Conservation (phyloP, 2,888 invertebrate genomes). For the Scelioninae gen. 2 region DNA sequence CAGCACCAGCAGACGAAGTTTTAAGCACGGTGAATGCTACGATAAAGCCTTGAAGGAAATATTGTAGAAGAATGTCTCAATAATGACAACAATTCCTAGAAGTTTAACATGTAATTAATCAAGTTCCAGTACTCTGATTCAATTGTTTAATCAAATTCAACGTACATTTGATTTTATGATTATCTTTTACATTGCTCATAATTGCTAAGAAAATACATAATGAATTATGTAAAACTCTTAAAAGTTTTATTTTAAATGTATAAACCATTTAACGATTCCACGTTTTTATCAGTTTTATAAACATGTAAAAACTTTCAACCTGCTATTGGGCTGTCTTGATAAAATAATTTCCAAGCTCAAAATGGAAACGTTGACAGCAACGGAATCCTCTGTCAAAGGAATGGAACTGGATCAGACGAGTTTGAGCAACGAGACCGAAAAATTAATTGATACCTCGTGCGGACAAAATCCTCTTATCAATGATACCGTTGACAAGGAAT, state of each 20-base stretch:
- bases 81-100: conserved; percentile 12
- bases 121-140: conserved; percentile 1
- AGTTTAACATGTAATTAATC: conserved; percentile 18
- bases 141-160: conserved; percentile 8
- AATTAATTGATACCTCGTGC: not conserved
- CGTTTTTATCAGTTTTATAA: not conserved
- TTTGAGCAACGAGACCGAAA: conserved; percentile 8
- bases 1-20: conserved; percentile 23
- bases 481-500: conserved; percentile 43
- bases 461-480: conserved; percentile 13
- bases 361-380: conserved; percentile 30
- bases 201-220: not conserved
- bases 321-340: conserved; percentile 5
- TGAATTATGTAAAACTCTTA: too few species aligned
- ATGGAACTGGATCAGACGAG: conserved; percentile 9
- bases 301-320: not conserved
- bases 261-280: too few species aligned
- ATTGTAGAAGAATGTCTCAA: conserved; percentile 25
- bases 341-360: conserved; percentile 13
- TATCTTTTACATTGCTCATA: not conserved
- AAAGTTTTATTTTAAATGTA: not conserved
- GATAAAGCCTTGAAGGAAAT: conserved; percentile 26
- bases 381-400: conserved; percentile 15
- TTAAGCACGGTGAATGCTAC: conserved; percentile 8
- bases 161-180: not conserved